Evolutionary conservation across 1,140 invertebrate species (phyloP).

Genomic region (Eciton burchellii): DNA sequence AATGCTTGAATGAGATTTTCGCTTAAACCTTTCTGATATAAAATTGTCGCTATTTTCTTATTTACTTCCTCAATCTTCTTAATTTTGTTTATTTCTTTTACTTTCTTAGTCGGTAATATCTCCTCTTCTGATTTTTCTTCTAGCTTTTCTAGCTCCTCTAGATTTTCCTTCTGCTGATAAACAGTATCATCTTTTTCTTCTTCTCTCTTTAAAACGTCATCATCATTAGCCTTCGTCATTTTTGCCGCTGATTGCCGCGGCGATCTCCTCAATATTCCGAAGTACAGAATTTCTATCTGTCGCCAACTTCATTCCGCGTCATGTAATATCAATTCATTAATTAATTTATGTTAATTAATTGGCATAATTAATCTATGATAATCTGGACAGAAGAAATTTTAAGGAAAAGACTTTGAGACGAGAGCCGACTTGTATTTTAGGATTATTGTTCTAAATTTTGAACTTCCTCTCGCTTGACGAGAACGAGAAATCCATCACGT

Average conservation of each 20-base stretch:
- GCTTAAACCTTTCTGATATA: constrained; percentile 59
- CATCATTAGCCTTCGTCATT: neutral
- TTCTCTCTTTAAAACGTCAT: neutral
- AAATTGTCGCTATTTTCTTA: constrained; percentile 38
- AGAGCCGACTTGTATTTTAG: neutral
- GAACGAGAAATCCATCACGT: too few species aligned
- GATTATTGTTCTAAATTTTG: too few species aligned
- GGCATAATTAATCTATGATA: too few species aligned
- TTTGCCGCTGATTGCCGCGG: neutral
- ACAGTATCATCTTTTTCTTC: neutral
- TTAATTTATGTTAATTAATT: too few species aligned
- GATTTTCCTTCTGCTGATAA: neutral
- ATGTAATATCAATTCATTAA: neutral
- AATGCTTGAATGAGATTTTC: constrained; percentile 54
- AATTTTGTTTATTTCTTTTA: neutral
- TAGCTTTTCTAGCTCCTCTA: too few species aligned
- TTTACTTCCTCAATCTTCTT: neutral
- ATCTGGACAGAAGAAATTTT: too few species aligned
- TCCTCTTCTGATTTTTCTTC: neutral
- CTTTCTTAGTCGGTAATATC: neutral
- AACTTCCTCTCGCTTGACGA: too few species aligned
- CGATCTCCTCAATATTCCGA: neutral
- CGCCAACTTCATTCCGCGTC: neutral
- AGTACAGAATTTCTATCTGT: neutral
- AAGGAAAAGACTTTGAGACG: neutral